Evolutionary conservation across 2,113 vertebrate species (phyloP), one percentile per base, ranked within the genome.

Genomic region (Odocoileus virginianus): DNA sequence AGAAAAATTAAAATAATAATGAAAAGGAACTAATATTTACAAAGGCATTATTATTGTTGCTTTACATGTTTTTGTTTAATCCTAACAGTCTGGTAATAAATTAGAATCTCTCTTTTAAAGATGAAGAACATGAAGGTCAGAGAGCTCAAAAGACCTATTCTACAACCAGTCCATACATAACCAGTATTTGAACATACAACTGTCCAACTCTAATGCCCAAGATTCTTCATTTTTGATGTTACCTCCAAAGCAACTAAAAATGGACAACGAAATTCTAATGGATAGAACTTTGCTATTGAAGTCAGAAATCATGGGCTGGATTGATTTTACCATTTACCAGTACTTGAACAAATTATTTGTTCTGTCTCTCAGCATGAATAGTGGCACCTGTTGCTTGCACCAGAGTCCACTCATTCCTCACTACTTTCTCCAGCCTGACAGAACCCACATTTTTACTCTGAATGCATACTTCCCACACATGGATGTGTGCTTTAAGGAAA

Each of bases 31-130:
- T 96, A 91, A 83, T 21, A 89, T 95, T 87, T 87, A 61, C 50
- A 96, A 87, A 84, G 25, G 25, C 27, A 60, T 78, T 61, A 12
- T 78, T 93, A 67, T 95, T 82, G 5, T 30, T 83, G 92, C 13
- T 40, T 97, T 94, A 52, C 52, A 83, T 94, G 50, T 67, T 96
- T 74, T 95, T 87, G 40, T 88, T 91, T 94, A 94, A 85, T 58
- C 47, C 55, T 57, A 85, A 71, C 33, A 57, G 71, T 28, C 50
- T 91, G 30, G 4, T 94, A 67, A 81, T 52, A 76, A 91, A 81
- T 52, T 64, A 74, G 45, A 55, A 89, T 71, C 5, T 81, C 11
- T 87, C 33, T 83, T 50, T 94, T 88, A 87, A 82, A 89, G 43
- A 96, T 52, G 30, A 95, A 93, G 17, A 86, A 84, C 8, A 27